A percentile compares a stretch with the other conserved stretches of the same genome.
Evolutionary conservation across 2,113 vertebrate genomes (phyloP).

Genomic region (Gulo gulo): DNA sequence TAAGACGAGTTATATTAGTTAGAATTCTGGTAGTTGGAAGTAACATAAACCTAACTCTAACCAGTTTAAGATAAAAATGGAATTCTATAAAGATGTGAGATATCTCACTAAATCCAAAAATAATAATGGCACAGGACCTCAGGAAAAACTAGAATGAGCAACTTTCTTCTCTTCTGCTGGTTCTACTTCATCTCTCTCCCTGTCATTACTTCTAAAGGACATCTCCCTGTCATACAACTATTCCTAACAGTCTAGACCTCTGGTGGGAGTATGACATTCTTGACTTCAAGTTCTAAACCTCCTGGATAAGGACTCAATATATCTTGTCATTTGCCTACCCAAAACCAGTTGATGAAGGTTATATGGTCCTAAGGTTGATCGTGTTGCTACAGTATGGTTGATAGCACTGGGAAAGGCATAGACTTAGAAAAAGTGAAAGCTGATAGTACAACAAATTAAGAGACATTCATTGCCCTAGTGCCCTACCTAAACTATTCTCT

Average conservation of each 20-base stretch:
- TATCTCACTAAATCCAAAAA: not conserved
- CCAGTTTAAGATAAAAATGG: not conserved
- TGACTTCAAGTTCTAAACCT: not conserved
- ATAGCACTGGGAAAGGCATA: not conserved
- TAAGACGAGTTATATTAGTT: not conserved
- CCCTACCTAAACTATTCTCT: not conserved
- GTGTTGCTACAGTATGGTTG: not conserved
- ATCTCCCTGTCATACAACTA: not conserved
- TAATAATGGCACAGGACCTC: not conserved
- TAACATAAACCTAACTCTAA: not conserved
- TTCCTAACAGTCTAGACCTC: not conserved
- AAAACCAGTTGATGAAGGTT: not conserved
- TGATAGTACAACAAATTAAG: not conserved
- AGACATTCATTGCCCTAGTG: not conserved
- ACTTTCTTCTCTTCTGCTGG: not conserved
- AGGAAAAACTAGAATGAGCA: not conserved
- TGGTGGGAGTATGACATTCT: not conserved
- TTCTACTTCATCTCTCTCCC: not conserved
- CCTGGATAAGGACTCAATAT: not conserved
- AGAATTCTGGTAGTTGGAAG: not conserved
- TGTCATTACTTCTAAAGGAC: not conserved
- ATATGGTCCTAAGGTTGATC: not conserved
- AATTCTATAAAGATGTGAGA: not conserved
- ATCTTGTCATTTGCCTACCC: not conserved
- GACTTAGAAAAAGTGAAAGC: not conserved